Evolutionary conservation across 2,888 invertebrate species (phyloP).

Genomic region (Drosophila kanekoi): DNA sequence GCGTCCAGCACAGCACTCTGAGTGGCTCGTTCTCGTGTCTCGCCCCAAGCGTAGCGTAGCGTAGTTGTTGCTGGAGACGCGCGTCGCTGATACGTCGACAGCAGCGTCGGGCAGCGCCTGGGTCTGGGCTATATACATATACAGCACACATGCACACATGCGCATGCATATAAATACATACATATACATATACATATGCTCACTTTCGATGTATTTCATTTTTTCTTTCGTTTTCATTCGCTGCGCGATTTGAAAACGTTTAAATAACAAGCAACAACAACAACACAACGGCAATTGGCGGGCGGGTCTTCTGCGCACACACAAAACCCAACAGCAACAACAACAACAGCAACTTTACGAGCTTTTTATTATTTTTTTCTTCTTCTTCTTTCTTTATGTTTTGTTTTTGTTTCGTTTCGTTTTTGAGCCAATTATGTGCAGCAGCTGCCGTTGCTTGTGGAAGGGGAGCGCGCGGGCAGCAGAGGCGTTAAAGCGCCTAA

Average conservation of each 20-base stretch:
- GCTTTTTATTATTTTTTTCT: slow-evolving; percentile 60
- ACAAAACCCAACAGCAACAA: slow-evolving; percentile 48
- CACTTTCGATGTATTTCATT: slow-evolving; percentile 80
- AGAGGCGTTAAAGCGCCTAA: slow-evolving; percentile 62
- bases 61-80: slow-evolving; percentile 47
- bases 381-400: slow-evolving; percentile 45
- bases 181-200: slow-evolving; percentile 59
- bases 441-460: slow-evolving; percentile 64
- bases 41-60: neutral
- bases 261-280: slow-evolving; percentile 69
- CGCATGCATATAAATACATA: neutral
- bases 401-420: slow-evolving; percentile 36
- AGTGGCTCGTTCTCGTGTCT: slow-evolving; percentile 27
- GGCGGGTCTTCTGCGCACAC: slow-evolving; percentile 76
- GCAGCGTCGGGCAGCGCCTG: slow-evolving; percentile 47
- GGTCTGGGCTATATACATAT: slow-evolving; percentile 19
- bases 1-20: neutral
- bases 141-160: neutral
- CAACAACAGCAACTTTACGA: slow-evolving; percentile 46
- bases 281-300: slow-evolving; percentile 56
- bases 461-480: slow-evolving; percentile 14
- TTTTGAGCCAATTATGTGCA: slow-evolving; percentile 76
- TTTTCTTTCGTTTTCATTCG: slow-evolving; percentile 81
- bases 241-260: slow-evolving; percentile 80
- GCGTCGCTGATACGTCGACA: slow-evolving; percentile 75